Base-by-base conservation (phyloP, 2,113 vertebrate genomes). In the Lethenteron reissneri region DNA sequence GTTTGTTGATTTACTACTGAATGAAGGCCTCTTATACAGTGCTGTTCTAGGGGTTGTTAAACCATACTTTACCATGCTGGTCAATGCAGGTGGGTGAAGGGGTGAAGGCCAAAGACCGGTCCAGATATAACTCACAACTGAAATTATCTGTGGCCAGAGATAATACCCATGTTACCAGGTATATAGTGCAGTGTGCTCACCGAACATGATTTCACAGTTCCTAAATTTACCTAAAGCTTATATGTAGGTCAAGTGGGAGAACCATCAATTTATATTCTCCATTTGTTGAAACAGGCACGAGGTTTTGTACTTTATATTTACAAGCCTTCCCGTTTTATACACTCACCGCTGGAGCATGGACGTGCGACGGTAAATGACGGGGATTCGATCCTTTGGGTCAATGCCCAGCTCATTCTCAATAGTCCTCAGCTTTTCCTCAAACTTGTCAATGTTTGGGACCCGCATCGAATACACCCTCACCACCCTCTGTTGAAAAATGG, bases 391-490 rank as follows among this genome's bases (percentile, higher is more conserved):
- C 70, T 80, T 88, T 60, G 75, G 72, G 60, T 88, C 85, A 3
- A 99, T 90, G 19, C 85, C 84, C 75, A 99, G 82, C 74, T 91
- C 87, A 1, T 99, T 89, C 77, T 99, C 92, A 1, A 81, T 90
- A 3, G 88, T 85, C 75, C 90, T 83, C 62, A 99, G 83, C 78
- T 95, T 97, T 80, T 99, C 94, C 72, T 99, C 94, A 75, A 99
- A 96, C 74, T 87, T 94, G 80, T 99, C 90, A 1, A 94, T 94
- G 75, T 95, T 97, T 72, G 90, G 89, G 62, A 99, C 88, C 73
- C 92, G 86, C 90, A 99, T 95, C 12, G 83, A 83, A 80, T 89
- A 96, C 79, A 85, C 78, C 77, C 87, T 79, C 2, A 84, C 81
- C 78, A 85, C 58, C 76, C 83, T 85, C 92, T 99, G 81, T 14